Evolutionary conservation across 2,797 vertebrate species (phyloP).

Genomic region (Apogon talboti): DNA sequence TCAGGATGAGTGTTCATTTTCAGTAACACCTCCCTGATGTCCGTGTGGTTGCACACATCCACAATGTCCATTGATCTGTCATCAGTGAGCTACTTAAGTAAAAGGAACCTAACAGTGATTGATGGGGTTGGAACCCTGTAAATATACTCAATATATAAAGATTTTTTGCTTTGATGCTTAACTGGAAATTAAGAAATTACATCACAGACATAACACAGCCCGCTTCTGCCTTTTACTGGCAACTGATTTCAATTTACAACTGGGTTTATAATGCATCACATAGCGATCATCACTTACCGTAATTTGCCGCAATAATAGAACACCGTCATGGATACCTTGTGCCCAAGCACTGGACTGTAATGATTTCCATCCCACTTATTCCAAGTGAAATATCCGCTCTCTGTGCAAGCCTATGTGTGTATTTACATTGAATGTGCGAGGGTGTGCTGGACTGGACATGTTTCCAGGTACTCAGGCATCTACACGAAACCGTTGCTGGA

Average conservation of each 20-base stretch:
- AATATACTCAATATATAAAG: not conserved
- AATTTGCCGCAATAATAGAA: slow-evolving; percentile 26
- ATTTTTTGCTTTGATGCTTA: not conserved
- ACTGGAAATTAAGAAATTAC: not conserved
- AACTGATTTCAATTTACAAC: slow-evolving; percentile 11
- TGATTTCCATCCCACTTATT: slow-evolving; percentile 54
- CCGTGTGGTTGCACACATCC: slow-evolving; percentile 2
- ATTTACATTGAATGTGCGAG: slow-evolving; percentile 21
- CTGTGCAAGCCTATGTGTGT: slow-evolving; percentile 29
- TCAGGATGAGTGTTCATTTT: slow-evolving; percentile 28
- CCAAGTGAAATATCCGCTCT: slow-evolving; percentile 58
- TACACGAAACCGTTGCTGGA: slow-evolving; percentile 43
- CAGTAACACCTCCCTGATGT: slow-evolving; percentile 35
- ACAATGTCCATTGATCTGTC: slow-evolving; percentile 11
- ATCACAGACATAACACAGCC: slow-evolving; percentile 9
- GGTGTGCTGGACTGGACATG: slow-evolving; percentile 15
- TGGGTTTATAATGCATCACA: slow-evolving; percentile 28
- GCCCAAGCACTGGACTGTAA: slow-evolving; percentile 32
- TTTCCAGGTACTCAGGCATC: slow-evolving; percentile 53
- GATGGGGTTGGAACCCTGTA: not conserved
- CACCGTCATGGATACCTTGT: slow-evolving; percentile 39
- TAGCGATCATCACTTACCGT: slow-evolving; percentile 29
- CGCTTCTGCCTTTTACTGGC: not conserved
- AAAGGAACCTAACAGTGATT: not conserved
- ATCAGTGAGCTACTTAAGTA: slow-evolving; percentile 9